Evolutionary conservation across 2,797 vertebrate genomes (phyloP).

Genomic region (Rhynchotus rufescens): DNA sequence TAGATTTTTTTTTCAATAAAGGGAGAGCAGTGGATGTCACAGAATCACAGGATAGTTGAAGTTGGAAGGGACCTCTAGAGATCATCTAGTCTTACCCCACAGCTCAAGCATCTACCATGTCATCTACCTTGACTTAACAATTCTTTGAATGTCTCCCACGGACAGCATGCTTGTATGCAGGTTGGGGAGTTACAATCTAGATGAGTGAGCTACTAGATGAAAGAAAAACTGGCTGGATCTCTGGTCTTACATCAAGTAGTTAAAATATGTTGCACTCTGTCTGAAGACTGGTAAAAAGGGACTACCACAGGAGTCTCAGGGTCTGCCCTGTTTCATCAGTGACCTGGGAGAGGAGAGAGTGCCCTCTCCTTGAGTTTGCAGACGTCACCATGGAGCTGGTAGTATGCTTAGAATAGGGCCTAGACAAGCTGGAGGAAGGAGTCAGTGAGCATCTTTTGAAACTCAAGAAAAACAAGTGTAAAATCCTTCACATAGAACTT

Average conservation of each 20-base stretch:
- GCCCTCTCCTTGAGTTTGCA: neutral
- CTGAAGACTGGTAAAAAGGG: neutral
- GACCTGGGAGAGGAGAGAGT: neutral
- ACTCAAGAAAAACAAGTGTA: neutral
- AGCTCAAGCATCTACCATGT: neutral
- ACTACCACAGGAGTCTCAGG: neutral
- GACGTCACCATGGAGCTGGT: neutral
- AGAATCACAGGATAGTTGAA: too few species aligned
- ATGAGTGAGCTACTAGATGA: neutral
- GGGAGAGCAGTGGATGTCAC: neutral
- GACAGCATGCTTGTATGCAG: neutral
- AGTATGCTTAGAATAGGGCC: neutral
- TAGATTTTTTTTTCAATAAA: neutral
- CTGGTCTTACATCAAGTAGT: neutral
- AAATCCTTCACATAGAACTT: neutral
- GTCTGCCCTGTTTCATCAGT: neutral
- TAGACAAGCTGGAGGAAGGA: neutral
- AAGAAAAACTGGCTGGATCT: neutral
- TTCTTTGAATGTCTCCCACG: neutral
- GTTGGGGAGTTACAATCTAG: neutral
- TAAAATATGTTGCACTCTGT: neutral
- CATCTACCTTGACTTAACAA: neutral
- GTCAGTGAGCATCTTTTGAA: neutral
- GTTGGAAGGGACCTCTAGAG: too few species aligned
- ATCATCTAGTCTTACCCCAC: too few species aligned